phyloP scores from a whole-genome alignment of 2,888 invertebrate genomes.

The Oligia fasciuncula region DNA sequence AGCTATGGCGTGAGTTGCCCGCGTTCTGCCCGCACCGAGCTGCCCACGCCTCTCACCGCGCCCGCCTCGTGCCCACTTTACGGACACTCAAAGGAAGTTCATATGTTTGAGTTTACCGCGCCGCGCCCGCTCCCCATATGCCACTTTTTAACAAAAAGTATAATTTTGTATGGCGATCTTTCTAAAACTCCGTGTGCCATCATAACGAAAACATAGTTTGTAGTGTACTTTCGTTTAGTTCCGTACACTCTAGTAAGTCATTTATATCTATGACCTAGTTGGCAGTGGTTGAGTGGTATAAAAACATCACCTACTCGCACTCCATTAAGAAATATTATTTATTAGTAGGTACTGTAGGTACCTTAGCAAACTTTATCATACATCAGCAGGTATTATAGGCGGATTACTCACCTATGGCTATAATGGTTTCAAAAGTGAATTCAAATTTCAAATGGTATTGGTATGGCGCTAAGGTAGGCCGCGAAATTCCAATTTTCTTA shows the following conservation, averaged over 20 bases:
- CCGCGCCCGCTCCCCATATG: too few relatives aligned
- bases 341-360: too few relatives aligned
- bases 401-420: slow-evolving; percentile 7
- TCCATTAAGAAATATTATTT: background rate
- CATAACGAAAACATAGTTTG: background rate
- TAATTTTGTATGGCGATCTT: background rate
- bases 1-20: too few relatives aligned
- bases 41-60: too few relatives aligned
- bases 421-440: too few relatives aligned
- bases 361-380: background rate
- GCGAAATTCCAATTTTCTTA: too few relatives aligned
- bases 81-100: too few relatives aligned
- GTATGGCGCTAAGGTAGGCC: too few relatives aligned
- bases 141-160: background rate
- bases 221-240: background rate
- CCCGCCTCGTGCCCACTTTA: too few relatives aligned
- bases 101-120: too few relatives aligned
- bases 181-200: background rate
- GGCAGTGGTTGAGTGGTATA: slow-evolving; percentile 14
- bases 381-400: background rate
- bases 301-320: slow-evolving; percentile 15
- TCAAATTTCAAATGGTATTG: too few relatives aligned
- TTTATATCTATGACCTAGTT: slow-evolving; percentile 45
- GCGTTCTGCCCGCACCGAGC: too few relatives aligned
- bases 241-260: slow-evolving; percentile 1